A percentile compares a stretch with the other conserved stretches of the same genome.
phyloP scores from a whole-genome alignment of 2,888 invertebrate genomes.

The Chalcosyrphus nemorum region DNA sequence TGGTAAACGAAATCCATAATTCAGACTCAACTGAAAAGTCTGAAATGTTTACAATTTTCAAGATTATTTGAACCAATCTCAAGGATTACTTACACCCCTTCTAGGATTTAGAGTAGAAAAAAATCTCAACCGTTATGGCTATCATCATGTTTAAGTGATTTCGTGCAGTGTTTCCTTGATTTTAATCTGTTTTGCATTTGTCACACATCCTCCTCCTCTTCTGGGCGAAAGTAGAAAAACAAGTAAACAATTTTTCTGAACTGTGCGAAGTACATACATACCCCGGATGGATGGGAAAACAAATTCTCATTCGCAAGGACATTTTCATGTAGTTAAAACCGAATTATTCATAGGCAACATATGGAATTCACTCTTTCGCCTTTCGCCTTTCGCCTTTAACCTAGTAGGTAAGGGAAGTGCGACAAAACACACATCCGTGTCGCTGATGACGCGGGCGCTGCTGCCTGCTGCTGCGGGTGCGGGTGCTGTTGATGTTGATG shows the following conservation, averaged over 20 bases:
- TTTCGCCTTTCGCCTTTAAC: conserved; percentile 6
- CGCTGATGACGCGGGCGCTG: conserved; percentile 22
- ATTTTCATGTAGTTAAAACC: conserved; percentile 69
- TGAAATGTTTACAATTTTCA: not conserved
- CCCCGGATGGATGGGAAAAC: conserved; percentile 44
- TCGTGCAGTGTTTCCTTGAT: conserved; percentile 19
- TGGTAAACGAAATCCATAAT: no score
- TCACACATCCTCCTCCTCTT: conserved; percentile 1
- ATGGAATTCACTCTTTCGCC: conserved; percentile 39
- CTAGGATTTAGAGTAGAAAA: not conserved
- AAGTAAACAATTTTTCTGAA: conserved; percentile 37
- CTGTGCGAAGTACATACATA: no score
- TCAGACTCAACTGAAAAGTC: no score
- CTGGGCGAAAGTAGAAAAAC: not conserved
- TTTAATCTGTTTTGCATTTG: conserved; percentile 41
- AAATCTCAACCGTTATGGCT: not conserved
- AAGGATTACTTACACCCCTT: not conserved
- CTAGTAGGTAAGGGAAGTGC: not conserved
- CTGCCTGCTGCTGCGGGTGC: not conserved
- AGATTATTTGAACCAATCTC: not conserved
- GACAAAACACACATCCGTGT: conserved; percentile 33
- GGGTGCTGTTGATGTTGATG: not conserved
- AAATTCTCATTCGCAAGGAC: conserved; percentile 59
- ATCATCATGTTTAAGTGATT: conserved; percentile 11
- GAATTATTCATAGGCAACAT: conserved; percentile 69